Evolutionary conservation across 2,888 invertebrate genomes (phyloP).

Genomic region (Hofmannophila pseudospretella): DNA sequence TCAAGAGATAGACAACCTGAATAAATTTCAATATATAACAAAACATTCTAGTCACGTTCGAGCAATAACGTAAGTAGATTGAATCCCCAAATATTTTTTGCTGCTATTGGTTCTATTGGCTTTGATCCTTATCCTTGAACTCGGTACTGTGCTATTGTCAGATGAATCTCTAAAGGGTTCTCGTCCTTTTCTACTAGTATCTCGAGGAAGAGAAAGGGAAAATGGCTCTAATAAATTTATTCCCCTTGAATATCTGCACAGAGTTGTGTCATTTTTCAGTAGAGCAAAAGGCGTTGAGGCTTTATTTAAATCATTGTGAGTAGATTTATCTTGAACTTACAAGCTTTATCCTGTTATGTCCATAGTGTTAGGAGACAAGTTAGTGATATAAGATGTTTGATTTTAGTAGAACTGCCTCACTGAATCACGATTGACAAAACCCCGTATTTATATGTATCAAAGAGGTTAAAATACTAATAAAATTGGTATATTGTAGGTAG

Average conservation of each 20-base stretch:
- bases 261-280: constrained; percentile 34
- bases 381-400: too few relatives aligned
- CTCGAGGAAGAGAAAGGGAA: constrained; percentile 15
- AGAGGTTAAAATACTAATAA: too few relatives aligned
- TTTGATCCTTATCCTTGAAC: constrained; percentile 41
- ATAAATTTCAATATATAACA: constrained; percentile 49
- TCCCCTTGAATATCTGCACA: constrained; percentile 20
- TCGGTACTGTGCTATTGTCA: constrained; percentile 26
- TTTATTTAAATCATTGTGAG: too few relatives aligned
- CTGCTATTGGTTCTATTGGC: constrained; percentile 44
- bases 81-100: constrained; percentile 54
- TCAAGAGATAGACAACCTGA: constrained; percentile 32
- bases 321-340: too few relatives aligned
- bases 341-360: too few relatives aligned
- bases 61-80: constrained; percentile 58
- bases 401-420: too few relatives aligned
- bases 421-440: too few relatives aligned
- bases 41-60: constrained; percentile 50
- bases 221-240: constrained; percentile 20
- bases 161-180: constrained; percentile 21
- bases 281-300: constrained; percentile 25
- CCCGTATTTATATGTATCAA: too few relatives aligned
- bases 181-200: constrained; percentile 21
- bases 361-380: too few relatives aligned
- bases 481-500: too few relatives aligned